Conservation (phyloP, 2,113 vertebrate genomes). For the Chrysemys picta region DNA sequence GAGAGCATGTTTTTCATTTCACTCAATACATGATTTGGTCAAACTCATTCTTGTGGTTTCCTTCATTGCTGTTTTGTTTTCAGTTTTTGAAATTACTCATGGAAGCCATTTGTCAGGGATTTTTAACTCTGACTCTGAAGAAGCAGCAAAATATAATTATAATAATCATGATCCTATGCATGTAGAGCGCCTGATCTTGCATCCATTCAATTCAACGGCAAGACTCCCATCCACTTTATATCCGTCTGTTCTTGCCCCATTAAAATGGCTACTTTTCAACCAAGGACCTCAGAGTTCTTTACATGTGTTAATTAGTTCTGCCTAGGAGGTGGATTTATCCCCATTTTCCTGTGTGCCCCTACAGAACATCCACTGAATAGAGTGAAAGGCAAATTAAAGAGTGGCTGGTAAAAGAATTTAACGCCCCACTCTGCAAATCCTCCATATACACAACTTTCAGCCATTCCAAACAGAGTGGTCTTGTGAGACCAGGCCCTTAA, state of each 20-base stretch:
- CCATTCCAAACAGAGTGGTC: not conserved
- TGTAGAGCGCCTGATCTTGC: not conserved
- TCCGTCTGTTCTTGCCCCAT: not conserved
- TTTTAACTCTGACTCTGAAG: not conserved
- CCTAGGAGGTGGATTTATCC: not conserved
- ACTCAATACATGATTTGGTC: not conserved
- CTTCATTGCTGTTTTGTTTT: not conserved
- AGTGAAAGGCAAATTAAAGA: not conserved
- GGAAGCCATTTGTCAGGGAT: not conserved
- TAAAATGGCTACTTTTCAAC: not conserved
- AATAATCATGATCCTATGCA: not conserved
- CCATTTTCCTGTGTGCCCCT: not conserved
- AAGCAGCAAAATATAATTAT: not conserved
- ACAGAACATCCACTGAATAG: not conserved
- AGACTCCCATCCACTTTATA: not conserved
- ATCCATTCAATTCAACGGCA: not conserved
- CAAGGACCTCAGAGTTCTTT: not conserved
- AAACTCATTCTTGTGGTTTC: not conserved
- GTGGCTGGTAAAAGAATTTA: not conserved
- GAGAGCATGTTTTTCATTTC: not conserved
- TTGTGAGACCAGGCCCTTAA: accelerated
- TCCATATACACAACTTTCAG: accelerated
- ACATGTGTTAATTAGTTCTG: not conserved
- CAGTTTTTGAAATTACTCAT: not conserved
- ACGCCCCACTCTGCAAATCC: not conserved